These are phyloP conservation scores for Bos taurus DNA, from an alignment of 2,113 vertebrate species.

Conservation along the genomic window ARS-UCD2.0 NC_037329.1:4314501-4315000, in stretches of 20 bases:
- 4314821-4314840: not conserved
- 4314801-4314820: not conserved
- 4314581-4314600: not conserved
- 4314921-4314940: not conserved
- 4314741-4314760: not conserved
- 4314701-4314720: slow-evolving; percentile 97
- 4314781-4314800: not conserved
- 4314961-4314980: not conserved
- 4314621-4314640: slow-evolving; percentile 94
- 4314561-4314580: not conserved
- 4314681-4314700: slow-evolving; percentile 95
- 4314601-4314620: not conserved
- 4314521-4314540: not conserved
- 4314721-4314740: not conserved
- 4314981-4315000: not conserved
- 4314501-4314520: not conserved
- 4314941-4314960: not conserved
- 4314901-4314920: not conserved
- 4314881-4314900: not conserved
- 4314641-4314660: slow-evolving; percentile 96
- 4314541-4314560: not conserved
- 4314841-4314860: no score
- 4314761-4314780: not conserved
- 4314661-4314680: slow-evolving; percentile 90
- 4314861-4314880: not conserved